Conservation (phyloP, 2,113 vertebrate species). For the Ochotona curzoniae region DNA sequence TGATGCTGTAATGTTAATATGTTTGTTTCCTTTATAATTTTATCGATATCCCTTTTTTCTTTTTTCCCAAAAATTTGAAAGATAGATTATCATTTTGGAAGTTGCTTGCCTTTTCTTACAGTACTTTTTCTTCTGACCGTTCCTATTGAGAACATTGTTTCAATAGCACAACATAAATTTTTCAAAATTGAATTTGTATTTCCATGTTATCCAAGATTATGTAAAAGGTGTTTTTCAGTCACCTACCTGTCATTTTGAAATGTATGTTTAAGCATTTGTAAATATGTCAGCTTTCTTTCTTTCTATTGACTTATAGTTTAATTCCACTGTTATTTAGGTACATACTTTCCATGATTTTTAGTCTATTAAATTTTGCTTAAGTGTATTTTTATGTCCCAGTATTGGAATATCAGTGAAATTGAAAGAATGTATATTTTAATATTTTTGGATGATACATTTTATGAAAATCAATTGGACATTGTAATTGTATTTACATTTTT, state of each 20-base stretch:
- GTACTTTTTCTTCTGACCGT: fast-evolving
- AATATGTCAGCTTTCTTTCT: background rate
- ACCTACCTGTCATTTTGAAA: background rate
- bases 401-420: background rate
- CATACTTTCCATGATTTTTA: background rate
- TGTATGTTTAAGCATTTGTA: background rate
- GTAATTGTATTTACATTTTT: background rate
- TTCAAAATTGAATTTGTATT: background rate
- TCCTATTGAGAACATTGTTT: background rate
- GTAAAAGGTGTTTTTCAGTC: background rate
- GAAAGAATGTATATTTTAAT: background rate
- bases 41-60: background rate
- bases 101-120: background rate
- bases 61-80: background rate
- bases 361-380: background rate
- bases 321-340: background rate
- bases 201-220: background rate
- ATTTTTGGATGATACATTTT: background rate
- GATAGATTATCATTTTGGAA: background rate
- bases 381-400: background rate
- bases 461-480: background rate
- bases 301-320: background rate
- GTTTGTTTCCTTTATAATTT: background rate
- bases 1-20: background rate
- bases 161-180: background rate